These are phyloP conservation scores for Scaeva pyrastri DNA, from an alignment of 2,888 invertebrate species.

Conservation along the genomic window DNA sequence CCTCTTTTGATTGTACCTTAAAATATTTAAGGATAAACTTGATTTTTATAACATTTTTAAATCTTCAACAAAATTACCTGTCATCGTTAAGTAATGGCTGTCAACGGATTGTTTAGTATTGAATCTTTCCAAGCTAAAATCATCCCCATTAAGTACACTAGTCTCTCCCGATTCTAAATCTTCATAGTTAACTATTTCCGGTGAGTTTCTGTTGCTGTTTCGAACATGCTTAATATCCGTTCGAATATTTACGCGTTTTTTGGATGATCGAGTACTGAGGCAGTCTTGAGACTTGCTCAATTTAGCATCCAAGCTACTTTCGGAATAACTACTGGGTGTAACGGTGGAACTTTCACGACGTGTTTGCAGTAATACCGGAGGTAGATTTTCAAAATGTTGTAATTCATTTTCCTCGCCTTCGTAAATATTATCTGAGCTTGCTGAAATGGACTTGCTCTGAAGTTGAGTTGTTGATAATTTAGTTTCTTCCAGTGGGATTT, in stretches of 20 bases:
- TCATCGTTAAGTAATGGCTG: constrained; percentile 87
- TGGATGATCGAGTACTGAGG: constrained; percentile 85
- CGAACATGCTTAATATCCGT: constrained; percentile 83
- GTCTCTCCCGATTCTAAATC: constrained; percentile 83
- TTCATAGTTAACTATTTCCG: constrained; percentile 82
- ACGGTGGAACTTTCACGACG: constrained; percentile 83
- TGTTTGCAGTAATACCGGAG: constrained; percentile 80
- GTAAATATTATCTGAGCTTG: constrained; percentile 84
- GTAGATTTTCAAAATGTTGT: constrained; percentile 82
- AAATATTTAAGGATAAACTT: background rate
- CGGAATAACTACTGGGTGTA: constrained; percentile 83
- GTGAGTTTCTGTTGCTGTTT: constrained; percentile 82
- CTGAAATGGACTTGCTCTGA: constrained; percentile 48
- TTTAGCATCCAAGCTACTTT: constrained; percentile 83
- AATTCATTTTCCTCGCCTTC: constrained; percentile 83
- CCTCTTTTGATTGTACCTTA: constrained; percentile 90
- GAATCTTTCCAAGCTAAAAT: constrained; percentile 85
- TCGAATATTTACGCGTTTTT: constrained; percentile 88
- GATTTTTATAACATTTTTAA: background rate
- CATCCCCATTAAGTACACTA: constrained; percentile 82
- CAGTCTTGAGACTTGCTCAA: constrained; percentile 83
- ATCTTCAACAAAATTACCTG: constrained; percentile 79
- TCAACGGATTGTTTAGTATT: constrained; percentile 85
- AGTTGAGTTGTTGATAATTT: constrained; percentile 54
- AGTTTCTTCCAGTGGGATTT: constrained; percentile 79